Evolutionary conservation across 2,797 vertebrate genomes (phyloP).

Genomic region (Chaenodraco wilsoni): DNA sequence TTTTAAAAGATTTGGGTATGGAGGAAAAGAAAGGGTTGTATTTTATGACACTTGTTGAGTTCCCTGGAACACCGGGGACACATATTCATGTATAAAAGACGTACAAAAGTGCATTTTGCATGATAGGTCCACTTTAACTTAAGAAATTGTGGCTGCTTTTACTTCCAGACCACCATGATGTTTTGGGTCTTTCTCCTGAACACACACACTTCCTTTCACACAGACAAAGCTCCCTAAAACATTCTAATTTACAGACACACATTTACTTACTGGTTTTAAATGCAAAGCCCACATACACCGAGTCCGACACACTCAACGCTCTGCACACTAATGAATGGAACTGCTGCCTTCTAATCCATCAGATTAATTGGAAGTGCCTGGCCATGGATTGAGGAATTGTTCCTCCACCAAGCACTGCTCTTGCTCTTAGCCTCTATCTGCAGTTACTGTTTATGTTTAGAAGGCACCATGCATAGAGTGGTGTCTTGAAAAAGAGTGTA

Average conservation of each 20-base stretch:
- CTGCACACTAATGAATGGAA: slow-evolving; percentile 74
- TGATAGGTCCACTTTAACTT: neutral
- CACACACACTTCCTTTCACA: slow-evolving; percentile 16
- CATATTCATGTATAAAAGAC: too few species aligned
- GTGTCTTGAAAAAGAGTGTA: slow-evolving; percentile 14
- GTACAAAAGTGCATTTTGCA: too few species aligned
- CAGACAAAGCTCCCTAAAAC: slow-evolving; percentile 40
- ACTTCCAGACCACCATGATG: slow-evolving; percentile 33
- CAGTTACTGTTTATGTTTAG: slow-evolving; percentile 60
- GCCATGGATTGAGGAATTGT: slow-evolving; percentile 73
- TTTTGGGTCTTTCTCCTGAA: slow-evolving; percentile 35
- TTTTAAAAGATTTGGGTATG: too few species aligned
- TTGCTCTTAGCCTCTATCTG: slow-evolving; percentile 49
- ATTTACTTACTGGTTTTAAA: slow-evolving; percentile 42
- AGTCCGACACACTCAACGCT: slow-evolving; percentile 36
- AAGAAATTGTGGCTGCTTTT: slow-evolving; percentile 38
- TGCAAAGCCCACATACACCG: slow-evolving; percentile 31
- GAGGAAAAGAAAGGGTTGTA: too few species aligned
- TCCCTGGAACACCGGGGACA: too few species aligned
- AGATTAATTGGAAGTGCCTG: slow-evolving; percentile 81
- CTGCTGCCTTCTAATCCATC: slow-evolving; percentile 78
- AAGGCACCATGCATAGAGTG: slow-evolving; percentile 34
- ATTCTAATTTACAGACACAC: slow-evolving; percentile 38
- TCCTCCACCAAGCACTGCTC: slow-evolving; percentile 55
- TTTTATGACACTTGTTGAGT: too few species aligned